Evolutionary conservation across 2,888 invertebrate genomes (phyloP).

Genomic region (Bimastos eiseni): DNA sequence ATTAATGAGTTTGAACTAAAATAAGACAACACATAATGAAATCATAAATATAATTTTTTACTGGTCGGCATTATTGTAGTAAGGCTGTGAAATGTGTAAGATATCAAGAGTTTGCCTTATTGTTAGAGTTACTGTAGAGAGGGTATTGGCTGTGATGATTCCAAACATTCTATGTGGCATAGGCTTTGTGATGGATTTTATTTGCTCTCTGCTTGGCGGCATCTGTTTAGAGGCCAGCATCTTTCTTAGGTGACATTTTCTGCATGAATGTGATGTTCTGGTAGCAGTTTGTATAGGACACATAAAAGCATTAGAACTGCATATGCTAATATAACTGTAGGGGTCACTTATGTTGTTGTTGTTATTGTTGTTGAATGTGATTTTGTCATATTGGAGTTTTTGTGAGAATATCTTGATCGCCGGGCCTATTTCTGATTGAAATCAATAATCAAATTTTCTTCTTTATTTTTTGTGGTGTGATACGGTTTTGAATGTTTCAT

Average conservation of each 20-base stretch:
- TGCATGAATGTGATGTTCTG: neutral
- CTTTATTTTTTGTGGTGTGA: neutral
- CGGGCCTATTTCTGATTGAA: neutral
- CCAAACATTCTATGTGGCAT: constrained; percentile 13
- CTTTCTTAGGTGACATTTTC: neutral
- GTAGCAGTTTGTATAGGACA: neutral
- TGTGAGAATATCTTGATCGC: too few relatives aligned
- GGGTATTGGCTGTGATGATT: neutral
- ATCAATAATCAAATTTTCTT: neutral
- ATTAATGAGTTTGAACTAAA: neutral
- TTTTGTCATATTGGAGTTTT: too few relatives aligned
- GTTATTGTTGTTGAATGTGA: too few relatives aligned
- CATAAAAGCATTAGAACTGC: neutral
- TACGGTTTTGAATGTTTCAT: neutral
- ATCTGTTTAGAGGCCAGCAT: neutral
- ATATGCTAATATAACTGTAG: neutral
- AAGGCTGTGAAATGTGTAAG: neutral
- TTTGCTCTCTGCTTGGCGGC: neutral
- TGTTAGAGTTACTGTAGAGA: neutral
- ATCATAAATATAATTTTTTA: neutral
- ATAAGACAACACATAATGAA: neutral
- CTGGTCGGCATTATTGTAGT: neutral
- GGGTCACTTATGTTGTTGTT: neutral
- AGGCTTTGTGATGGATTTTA: neutral
- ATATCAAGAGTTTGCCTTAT: neutral